Evolutionary conservation across 2,113 vertebrate genomes (phyloP).

Genomic region (Eulacestoma nigropectus): DNA sequence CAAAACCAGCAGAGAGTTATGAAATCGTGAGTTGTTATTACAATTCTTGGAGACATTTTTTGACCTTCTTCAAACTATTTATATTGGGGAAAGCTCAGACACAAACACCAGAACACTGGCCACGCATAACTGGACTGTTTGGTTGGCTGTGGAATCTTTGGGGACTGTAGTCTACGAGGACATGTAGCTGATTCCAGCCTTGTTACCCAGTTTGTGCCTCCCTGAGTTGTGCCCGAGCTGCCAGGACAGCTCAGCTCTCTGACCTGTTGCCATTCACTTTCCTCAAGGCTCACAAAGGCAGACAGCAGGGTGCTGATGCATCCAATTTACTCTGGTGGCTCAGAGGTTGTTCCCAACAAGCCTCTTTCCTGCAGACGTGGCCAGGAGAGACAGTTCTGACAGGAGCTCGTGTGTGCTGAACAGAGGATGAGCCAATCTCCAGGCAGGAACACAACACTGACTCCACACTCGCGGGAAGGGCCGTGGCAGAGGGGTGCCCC

Average conservation of each 20-base stretch:
- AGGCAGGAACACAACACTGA: rapidly evolving
- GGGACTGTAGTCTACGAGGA: rapidly evolving
- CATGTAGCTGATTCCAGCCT: neutral
- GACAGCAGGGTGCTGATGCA: neutral
- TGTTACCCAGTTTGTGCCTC: neutral
- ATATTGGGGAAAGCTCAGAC: neutral
- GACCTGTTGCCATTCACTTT: neutral
- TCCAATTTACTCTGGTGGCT: neutral
- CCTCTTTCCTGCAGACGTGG: neutral
- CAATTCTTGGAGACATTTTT: neutral
- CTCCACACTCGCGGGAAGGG: neutral
- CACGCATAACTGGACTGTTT: rapidly evolving
- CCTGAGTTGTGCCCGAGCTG: neutral
- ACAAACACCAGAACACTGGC: neutral
- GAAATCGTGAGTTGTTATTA: neutral
- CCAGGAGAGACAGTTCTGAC: neutral
- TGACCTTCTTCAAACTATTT: neutral
- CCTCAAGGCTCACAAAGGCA: neutral
- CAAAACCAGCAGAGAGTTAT: neutral
- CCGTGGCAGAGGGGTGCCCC: neutral
- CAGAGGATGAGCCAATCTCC: neutral
- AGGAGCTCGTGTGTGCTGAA: neutral
- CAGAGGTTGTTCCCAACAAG: neutral
- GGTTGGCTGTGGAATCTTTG: rapidly evolving
- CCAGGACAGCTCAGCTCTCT: neutral